These are phyloP conservation scores for Panurus biarmicus DNA, from an alignment of 2,113 vertebrate species.

Conservation along the genomic window DNA sequence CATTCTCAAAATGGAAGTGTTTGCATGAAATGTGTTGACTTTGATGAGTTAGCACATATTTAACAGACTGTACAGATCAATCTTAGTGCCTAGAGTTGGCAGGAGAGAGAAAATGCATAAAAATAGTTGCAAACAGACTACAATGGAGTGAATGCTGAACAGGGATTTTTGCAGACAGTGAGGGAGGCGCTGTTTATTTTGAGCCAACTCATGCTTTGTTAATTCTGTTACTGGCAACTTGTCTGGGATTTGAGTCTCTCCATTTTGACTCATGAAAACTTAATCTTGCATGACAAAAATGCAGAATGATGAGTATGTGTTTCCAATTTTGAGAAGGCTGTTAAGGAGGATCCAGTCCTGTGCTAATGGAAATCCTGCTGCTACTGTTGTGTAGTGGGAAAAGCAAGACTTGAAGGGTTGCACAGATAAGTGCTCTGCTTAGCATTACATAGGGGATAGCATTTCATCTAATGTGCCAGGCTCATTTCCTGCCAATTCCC, in stretches of 20 bases:
- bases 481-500: neutral
- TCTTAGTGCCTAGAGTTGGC: neutral
- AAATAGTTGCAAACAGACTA: neutral
- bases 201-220: neutral
- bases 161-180: neutral
- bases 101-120: neutral
- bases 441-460: neutral
- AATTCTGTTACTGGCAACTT: neutral
- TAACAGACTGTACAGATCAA: neutral
- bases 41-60: neutral
- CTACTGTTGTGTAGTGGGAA: neutral
- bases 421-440: neutral
- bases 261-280: neutral
- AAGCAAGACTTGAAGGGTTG: neutral
- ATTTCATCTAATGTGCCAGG: neutral
- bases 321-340: neutral
- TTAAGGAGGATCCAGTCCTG: neutral
- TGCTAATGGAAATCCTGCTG: conserved; percentile 31
- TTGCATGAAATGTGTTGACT: neutral
- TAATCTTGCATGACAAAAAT: conserved; percentile 5
- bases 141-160: neutral
- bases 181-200: neutral
- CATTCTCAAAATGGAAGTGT: neutral
- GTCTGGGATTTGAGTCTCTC: neutral
- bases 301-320: neutral